Evolutionary conservation across 2,113 vertebrate genomes (phyloP).

Genomic region (Stomatorhinus ivindoensis): DNA sequence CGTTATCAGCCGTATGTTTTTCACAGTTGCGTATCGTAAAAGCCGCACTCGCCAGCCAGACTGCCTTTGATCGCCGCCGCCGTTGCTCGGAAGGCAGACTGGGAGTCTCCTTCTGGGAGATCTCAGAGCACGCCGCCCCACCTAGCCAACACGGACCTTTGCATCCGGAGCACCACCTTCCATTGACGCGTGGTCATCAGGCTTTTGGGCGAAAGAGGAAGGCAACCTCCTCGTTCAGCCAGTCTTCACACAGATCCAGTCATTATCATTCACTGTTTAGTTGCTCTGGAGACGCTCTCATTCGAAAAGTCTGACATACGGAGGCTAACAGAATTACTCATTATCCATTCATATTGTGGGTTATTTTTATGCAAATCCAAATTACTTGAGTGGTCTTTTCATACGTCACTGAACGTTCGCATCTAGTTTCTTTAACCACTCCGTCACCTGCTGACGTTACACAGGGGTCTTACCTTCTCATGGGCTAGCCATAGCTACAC

Average conservation of each 20-base stretch:
- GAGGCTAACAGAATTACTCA: not conserved
- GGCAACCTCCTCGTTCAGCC: not conserved
- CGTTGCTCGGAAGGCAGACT: not conserved
- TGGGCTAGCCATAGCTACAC: not conserved
- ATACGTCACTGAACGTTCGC: not conserved
- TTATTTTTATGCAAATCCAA: not conserved
- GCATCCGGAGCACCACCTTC: not conserved
- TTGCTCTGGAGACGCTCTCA: not conserved
- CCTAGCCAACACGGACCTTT: not conserved
- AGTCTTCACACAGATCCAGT: not conserved
- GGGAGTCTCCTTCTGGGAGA: not conserved
- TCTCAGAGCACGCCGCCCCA: not conserved
- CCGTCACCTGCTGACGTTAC: not conserved
- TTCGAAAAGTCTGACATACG: not conserved
- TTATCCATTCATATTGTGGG: not conserved
- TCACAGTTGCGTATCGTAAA: not conserved
- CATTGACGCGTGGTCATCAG: not conserved
- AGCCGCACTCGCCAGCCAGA: not conserved
- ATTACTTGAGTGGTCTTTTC: not conserved
- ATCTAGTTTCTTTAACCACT: not conserved
- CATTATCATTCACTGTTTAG: not conserved
- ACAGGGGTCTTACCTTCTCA: not conserved
- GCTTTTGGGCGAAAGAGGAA: no score
- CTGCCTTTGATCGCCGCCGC: not conserved
- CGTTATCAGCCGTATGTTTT: not conserved